phyloP scores from a whole-genome alignment of 92 coral and sea anemone species.

The Blastomussa wellsi region DNA sequence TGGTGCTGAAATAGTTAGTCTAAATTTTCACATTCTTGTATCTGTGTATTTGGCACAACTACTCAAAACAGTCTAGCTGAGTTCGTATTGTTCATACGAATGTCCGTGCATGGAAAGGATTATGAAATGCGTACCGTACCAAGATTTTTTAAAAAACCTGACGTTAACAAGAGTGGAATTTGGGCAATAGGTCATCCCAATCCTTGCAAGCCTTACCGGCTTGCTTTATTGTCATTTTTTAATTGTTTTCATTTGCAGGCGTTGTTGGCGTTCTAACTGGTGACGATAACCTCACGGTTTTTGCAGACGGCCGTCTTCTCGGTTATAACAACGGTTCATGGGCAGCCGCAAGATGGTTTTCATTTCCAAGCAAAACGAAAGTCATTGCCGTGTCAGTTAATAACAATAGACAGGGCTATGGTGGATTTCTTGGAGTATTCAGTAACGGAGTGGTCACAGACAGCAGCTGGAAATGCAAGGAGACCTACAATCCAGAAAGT shows the following conservation, averaged over 20 bases:
- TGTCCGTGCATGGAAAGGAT: too few species aligned
- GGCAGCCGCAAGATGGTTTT: background rate
- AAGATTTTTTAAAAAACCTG: too few species aligned
- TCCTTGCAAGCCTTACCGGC: too few species aligned
- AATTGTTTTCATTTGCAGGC: background rate
- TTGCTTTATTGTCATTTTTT: too few species aligned
- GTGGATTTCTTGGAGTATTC: background rate
- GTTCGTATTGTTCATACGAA: too few species aligned
- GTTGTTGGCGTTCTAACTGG: background rate
- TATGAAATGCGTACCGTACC: too few species aligned
- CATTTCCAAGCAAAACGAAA: background rate
- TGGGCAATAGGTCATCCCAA: too few species aligned
- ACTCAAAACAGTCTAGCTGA: too few species aligned
- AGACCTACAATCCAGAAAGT: background rate
- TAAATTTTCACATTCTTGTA: too few species aligned
- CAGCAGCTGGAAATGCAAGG: conserved; percentile 5
- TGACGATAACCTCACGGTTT: background rate
- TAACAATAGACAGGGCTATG: background rate
- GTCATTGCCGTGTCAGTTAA: background rate
- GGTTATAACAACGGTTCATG: background rate
- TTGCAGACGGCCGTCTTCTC: background rate
- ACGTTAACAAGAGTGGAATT: too few species aligned
- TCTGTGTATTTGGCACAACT: too few species aligned
- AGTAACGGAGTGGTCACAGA: background rate
- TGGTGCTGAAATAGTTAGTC: too few species aligned